Percentiles rank a stretch among this genome's conserved stretches.
phyloP scores from a whole-genome alignment of 2,113 vertebrate species.

The Potamarius usumacintae region DNA sequence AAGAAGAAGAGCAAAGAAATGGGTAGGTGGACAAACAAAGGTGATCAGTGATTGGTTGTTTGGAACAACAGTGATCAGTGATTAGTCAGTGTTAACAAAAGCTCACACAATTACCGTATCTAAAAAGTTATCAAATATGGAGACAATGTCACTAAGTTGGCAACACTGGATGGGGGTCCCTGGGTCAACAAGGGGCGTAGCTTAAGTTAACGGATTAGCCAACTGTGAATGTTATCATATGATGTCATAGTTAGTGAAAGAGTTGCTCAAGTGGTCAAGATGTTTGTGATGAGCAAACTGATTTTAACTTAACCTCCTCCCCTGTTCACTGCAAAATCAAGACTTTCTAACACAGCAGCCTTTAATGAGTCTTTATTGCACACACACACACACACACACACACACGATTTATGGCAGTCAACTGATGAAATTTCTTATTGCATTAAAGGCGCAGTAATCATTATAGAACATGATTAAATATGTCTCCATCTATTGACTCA shows the following conservation, averaged over 20 bases:
- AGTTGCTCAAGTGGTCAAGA: neutral
- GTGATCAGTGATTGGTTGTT: neutral
- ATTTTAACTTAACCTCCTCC: neutral
- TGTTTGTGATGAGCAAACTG: neutral
- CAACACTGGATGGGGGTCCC: neutral
- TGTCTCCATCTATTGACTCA: slow-evolving; percentile 96
- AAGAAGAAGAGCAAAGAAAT: neutral
- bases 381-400: slow-evolving; percentile 72
- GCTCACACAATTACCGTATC: neutral
- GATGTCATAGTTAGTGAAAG: neutral
- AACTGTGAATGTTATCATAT: neutral
- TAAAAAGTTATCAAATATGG: neutral
- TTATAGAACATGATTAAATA: slow-evolving; percentile 99
- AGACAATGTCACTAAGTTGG: neutral
- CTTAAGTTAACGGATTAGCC: neutral
- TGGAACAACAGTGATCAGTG: neutral
- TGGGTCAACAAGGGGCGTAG: neutral
- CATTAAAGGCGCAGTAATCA: slow-evolving; percentile 96
- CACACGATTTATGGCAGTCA: slow-evolving; percentile 94
- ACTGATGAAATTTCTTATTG: slow-evolving; percentile 94
- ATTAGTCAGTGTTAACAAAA: neutral
- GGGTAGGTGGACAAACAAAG: neutral
- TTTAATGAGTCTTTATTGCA: slow-evolving; percentile 16
- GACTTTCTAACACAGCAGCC: neutral
- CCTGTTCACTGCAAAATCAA: neutral